A percentile compares a stretch with the other conserved stretches of the same genome.
Conservation (phyloP, 1,140 invertebrate species). For the Frieseomelitta varia region DNA sequence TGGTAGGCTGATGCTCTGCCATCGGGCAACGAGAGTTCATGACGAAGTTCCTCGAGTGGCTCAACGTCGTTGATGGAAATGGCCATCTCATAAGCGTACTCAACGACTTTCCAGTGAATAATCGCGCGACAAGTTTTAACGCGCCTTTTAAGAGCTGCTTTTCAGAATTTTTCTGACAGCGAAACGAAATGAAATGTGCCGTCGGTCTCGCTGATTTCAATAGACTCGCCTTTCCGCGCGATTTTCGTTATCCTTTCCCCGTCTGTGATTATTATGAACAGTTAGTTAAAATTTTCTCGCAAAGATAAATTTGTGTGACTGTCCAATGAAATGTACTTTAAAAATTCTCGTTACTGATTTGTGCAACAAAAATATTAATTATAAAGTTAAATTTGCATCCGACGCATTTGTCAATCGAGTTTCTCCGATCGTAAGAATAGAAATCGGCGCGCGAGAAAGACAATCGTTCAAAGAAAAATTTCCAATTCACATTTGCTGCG, state of each 20-base stretch:
- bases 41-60: conserved; percentile 3
- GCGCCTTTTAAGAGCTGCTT: neutral
- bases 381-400: too few species aligned
- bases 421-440: too few species aligned
- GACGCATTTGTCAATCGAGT: too few species aligned
- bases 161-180: neutral
- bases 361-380: too few species aligned
- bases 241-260: neutral
- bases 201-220: neutral
- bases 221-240: neutral
- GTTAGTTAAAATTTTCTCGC: too few species aligned
- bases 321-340: too few species aligned
- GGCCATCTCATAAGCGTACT: neutral
- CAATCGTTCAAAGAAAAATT: too few species aligned
- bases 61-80: neutral
- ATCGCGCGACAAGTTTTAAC: neutral
- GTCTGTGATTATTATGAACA: too few species aligned
- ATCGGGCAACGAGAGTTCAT: neutral
- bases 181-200: neutral
- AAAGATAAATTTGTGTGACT: too few species aligned
- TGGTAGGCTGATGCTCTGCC: conserved; percentile 26
- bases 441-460: too few species aligned
- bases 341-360: too few species aligned
- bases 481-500: too few species aligned
- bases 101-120: neutral